Base-by-base conservation (phyloP, 2,797 vertebrate genomes). In the Oreochromis grahami region DNA sequence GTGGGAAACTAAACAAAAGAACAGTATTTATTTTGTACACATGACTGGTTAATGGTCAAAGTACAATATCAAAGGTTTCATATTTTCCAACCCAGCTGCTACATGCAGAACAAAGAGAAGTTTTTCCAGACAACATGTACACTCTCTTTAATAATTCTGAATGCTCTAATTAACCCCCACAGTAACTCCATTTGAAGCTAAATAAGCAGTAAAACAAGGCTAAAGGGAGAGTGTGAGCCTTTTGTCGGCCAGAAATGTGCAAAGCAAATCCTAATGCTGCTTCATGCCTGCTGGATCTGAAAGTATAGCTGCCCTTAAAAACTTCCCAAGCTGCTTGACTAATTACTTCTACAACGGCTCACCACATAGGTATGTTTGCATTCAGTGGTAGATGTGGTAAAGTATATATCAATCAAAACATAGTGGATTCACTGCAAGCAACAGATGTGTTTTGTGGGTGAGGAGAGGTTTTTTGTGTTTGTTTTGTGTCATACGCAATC, bases 1-100 rank as follows among this genome's bases (percentile, higher is more conserved):
- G 3, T 72, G 41, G 3, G 0, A 45, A 70, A 34, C 3, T 19
- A 34, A 1, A 34, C 17, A 11, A 63, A 70, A 29, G 4, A 70
- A 70, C 65, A 13, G 24, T 5, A 32, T 48, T n/a, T 7, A 7
- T 74, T 74, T 48, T 74, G 19, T 74, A 29, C 43, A 32, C 3
- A 32, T 29, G 24, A 74, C 26, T 72, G 43, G 2, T 72, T 72
- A 72, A 12, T 48, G 10, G 15, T 74, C 43, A 74, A 15, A 48
- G 68, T 19, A 74, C 10, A 74, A 48, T 48, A 48, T 48, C 43
- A 48, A 19, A 72, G 43, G 43, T 11, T 72, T 72, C 15, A 3
- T 12, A 48, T 15, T 72, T 72, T 70, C 24, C 9, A 48, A 72
- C 15, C 26, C 6, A 74, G 68, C 68, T 50, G 43, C 43, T 19